These are phyloP conservation scores for Neopipo cinnamomea DNA, from an alignment of 2,113 vertebrate species.

Conservation along the genomic window DNA sequence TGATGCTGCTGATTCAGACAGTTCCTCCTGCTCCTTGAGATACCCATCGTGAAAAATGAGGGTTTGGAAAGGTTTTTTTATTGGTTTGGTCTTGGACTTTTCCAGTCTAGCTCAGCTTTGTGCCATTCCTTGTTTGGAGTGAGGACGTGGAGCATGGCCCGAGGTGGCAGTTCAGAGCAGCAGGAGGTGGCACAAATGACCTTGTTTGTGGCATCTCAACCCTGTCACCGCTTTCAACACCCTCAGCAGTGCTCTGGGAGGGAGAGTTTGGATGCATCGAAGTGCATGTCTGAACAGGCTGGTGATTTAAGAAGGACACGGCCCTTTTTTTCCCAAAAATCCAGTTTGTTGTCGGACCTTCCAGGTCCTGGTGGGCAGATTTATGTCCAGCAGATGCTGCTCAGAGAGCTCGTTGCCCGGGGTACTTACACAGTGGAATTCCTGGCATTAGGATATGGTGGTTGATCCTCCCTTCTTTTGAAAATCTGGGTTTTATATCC, in stretches of 20 bases:
- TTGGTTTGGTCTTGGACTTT: not conserved
- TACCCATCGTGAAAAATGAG: fast-evolving
- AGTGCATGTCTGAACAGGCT: not conserved
- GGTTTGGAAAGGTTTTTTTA: not conserved
- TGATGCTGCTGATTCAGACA: not conserved
- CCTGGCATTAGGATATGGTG: not conserved
- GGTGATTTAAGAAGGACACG: not conserved
- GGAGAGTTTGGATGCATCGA: fast-evolving
- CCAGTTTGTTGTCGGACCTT: not conserved
- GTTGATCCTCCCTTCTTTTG: not conserved
- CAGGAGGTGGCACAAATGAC: not conserved
- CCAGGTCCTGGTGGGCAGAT: not conserved
- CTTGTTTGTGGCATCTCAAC: not conserved
- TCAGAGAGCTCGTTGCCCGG: fast-evolving
- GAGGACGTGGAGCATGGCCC: not conserved
- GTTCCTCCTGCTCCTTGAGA: not conserved
- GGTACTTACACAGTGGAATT: fast-evolving
- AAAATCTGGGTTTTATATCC: not conserved
- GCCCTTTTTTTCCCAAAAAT: not conserved
- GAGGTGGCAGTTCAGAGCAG: not conserved
- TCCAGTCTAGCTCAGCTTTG: not conserved
- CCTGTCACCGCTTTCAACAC: not conserved
- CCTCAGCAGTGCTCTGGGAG: not conserved
- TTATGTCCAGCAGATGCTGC: not conserved
- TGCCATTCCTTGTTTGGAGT: not conserved